A percentile compares a stretch with the other conserved stretches of the same genome.
Conservation (phyloP, 2,888 invertebrate species). For the Apeira syringaria region DNA sequence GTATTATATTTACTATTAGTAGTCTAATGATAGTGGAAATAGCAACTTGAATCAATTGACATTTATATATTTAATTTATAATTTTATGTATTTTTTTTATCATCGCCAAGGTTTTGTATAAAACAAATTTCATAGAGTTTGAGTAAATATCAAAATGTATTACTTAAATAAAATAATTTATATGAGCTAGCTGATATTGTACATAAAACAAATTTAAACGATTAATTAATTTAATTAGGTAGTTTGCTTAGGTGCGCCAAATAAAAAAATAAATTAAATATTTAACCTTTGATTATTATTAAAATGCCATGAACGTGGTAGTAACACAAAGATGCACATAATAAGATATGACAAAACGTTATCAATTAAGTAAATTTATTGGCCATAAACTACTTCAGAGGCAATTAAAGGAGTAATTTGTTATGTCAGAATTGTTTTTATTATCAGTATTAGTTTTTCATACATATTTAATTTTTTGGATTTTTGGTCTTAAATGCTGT, state of each 20-base stretch:
- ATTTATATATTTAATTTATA: no score
- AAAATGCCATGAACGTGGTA: conserved; percentile 22
- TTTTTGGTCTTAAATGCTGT: conserved; percentile 7
- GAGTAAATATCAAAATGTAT: no score
- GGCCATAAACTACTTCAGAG: conserved; percentile 20
- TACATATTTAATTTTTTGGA: conserved; percentile 13
- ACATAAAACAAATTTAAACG: no score
- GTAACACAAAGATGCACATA: conserved; percentile 11
- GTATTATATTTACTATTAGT: no score
- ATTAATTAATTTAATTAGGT: background rate
- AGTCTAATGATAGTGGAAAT: no score
- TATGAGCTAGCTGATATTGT: no score
- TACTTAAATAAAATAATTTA: no score
- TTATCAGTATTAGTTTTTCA: conserved; percentile 14
- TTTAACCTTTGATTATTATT: conserved; percentile 6
- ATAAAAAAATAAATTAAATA: conserved; percentile 5
- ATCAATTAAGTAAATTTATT: conserved; percentile 19
- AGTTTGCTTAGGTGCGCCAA: background rate
- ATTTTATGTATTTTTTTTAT: no score
- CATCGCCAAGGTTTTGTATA: no score
- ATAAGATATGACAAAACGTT: conserved; percentile 19
- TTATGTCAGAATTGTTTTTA: conserved; percentile 11
- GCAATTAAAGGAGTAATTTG: conserved; percentile 17
- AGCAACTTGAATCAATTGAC: no score
- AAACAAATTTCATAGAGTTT: no score